Base-by-base conservation (phyloP, 2,113 vertebrate genomes). In the Heterochromis multidens region DNA sequence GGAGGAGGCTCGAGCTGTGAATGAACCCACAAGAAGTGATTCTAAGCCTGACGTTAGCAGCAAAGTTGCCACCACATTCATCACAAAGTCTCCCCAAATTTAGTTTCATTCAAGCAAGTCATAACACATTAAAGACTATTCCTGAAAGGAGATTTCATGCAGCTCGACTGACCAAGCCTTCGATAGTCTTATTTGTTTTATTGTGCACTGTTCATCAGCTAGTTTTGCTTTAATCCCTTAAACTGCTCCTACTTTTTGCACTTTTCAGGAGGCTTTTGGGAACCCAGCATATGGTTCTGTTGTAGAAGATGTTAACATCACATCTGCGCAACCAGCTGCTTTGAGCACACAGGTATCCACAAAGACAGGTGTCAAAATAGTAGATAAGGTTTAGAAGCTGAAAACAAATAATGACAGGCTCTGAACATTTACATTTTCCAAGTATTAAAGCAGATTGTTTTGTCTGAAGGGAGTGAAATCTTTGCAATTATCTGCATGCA, bases 181-280 rank as follows among this genome's bases (percentile, higher is more conserved):
- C 23, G 3, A 27, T 40, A 19, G 58, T 80, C 57, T 23, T 21
- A 9, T 23, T 54, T 29, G 6, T 35, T 62, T 61, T 35, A 17
- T 72, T 79, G 29, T 67, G 54, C 35, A 16, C 40, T 80, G 23
- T 25, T 29, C 13, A 2, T 63, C 17, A 74, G 1, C 3, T 43
- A 9, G 49, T 77, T 78, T 23, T 31, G 5, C 31, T 29, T 37
- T 31, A 16, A 29, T 13, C 6, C n/a, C 56, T 85, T 11, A 57
- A 60, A 11, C 25, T 11, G 2, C 59, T 88, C 21, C 56, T 2
- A 12, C 33, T 74, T 6, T 74, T 49, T 40, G 9, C 13, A 1
- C 13, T 49, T 80, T 82, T 12, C 14, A 95, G 94, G 89, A 56
- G 33, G 35, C 72, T 56, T 92, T 91, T 81, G 89, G 86, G 16